These are phyloP conservation scores for Dasypogon diadema DNA, from an alignment of 2,888 invertebrate species.

Conservation along the genomic window DNA sequence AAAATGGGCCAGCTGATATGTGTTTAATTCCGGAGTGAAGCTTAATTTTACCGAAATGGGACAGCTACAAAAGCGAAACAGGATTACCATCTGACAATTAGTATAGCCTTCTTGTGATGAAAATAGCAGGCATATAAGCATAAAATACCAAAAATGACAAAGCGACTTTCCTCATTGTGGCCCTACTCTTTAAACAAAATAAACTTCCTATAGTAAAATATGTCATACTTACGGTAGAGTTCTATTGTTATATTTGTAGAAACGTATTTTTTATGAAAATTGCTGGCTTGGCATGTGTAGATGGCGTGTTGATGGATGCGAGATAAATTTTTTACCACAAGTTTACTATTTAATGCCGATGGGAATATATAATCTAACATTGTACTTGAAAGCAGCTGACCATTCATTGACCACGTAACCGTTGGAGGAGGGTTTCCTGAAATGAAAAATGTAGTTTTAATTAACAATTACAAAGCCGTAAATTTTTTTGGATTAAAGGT, in stretches of 20 bases:
- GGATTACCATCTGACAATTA: too few relatives aligned
- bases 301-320: slow-evolving; percentile 80
- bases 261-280: slow-evolving; percentile 73
- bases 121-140: too few relatives aligned
- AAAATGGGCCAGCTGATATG: neutral
- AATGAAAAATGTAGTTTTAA: too few relatives aligned
- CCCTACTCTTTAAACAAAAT: too few relatives aligned
- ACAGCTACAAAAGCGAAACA: too few relatives aligned
- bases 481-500: slow-evolving; percentile 16
- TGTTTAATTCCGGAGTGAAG: neutral
- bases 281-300: slow-evolving; percentile 83
- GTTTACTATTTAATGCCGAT: slow-evolving; percentile 72
- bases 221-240: slow-evolving; percentile 77
- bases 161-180: too few relatives aligned
- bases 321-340: slow-evolving; percentile 74
- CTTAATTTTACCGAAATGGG: too few relatives aligned
- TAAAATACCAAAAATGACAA: too few relatives aligned
- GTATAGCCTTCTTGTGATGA: too few relatives aligned
- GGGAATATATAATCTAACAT: slow-evolving; percentile 67
- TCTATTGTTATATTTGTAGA: slow-evolving; percentile 79
- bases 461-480: too few relatives aligned
- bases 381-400: slow-evolving; percentile 68
- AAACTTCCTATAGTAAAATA: neutral
- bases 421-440: slow-evolving; percentile 80
- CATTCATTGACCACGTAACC: slow-evolving; percentile 83